A percentile compares a stretch with the other conserved stretches of the same genome.
These are phyloP conservation scores for Peromyscus leucopus DNA, from an alignment of 2,113 vertebrate genomes.

Conservation along the genomic window DNA sequence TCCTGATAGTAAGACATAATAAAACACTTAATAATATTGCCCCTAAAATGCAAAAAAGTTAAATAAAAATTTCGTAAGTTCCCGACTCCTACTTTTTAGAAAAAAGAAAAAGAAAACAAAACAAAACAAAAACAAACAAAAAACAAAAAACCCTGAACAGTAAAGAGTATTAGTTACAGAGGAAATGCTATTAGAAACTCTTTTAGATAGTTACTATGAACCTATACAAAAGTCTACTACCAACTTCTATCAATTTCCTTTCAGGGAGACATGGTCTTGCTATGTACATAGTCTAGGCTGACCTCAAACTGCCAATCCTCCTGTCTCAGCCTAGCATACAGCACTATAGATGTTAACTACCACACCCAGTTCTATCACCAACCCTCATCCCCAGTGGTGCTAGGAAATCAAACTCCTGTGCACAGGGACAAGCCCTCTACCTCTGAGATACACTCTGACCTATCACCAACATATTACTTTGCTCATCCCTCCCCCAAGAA, in stretches of 20 bases:
- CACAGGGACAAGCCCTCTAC: neutral
- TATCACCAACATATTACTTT: neutral
- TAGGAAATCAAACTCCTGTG: neutral
- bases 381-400: neutral
- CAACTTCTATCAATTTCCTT: neutral
- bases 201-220: neutral
- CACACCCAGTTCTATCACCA: neutral
- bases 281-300: neutral
- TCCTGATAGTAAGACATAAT: conserved; percentile 1
- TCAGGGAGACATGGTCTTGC: neutral
- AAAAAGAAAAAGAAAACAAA: conserved; percentile 6
- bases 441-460: neutral
- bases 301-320: neutral
- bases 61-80: conserved; percentile 29
- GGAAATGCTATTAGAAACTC: conserved; percentile 1
- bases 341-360: neutral
- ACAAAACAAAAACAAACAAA: neutral
- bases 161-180: conserved; percentile 38
- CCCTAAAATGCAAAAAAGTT: conserved; percentile 20
- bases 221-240: neutral
- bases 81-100: neutral
- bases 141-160: conserved; percentile 27
- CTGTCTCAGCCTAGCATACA: neutral
- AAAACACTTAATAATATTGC: neutral
- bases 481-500: neutral